These are phyloP conservation scores for Drosophila anceps DNA, from an alignment of 2,888 invertebrate species.

Conservation along the genomic window DNA sequence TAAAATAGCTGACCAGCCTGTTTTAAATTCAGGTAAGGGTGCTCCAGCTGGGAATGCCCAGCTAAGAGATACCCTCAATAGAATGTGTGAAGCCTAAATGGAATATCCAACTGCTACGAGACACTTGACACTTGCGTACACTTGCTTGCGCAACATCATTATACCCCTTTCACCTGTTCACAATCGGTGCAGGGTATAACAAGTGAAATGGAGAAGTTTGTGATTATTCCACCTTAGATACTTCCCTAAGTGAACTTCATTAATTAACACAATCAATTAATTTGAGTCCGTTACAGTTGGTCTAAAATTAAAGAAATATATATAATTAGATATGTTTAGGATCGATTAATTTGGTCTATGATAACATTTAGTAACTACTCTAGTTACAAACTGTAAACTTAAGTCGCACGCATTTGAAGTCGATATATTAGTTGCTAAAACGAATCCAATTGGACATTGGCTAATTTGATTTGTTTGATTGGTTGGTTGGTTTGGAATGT, in stretches of 20 bases:
- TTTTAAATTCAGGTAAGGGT: neutral
- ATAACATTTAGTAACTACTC: neutral
- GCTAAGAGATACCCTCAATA: neutral
- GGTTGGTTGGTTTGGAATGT: constrained; percentile 20
- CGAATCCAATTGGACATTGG: constrained; percentile 1
- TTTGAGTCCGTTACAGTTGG: neutral
- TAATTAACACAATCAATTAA: neutral
- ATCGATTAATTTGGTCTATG: constrained; percentile 27
- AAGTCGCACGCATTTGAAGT: constrained; percentile 32
- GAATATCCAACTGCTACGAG: neutral
- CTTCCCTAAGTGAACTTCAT: neutral
- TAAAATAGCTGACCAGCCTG: neutral
- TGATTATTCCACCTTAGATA: neutral
- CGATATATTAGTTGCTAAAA: constrained; percentile 8
- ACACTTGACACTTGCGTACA: too few relatives aligned
- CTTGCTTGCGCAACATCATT: neutral
- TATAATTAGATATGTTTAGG: too few relatives aligned
- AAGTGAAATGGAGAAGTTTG: too few relatives aligned
- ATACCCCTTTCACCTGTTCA: neutral
- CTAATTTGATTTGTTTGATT: constrained; percentile 3
- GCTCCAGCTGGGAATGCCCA: neutral
- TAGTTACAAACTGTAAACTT: neutral
- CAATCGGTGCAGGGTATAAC: neutral
- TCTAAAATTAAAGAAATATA: too few relatives aligned
- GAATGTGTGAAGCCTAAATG: neutral